A percentile compares a stretch with the other conserved stretches of the same genome.
These are phyloP conservation scores for Tenodera sinensis DNA, from an alignment of 2,888 invertebrate species.

Conservation along the genomic window DNA sequence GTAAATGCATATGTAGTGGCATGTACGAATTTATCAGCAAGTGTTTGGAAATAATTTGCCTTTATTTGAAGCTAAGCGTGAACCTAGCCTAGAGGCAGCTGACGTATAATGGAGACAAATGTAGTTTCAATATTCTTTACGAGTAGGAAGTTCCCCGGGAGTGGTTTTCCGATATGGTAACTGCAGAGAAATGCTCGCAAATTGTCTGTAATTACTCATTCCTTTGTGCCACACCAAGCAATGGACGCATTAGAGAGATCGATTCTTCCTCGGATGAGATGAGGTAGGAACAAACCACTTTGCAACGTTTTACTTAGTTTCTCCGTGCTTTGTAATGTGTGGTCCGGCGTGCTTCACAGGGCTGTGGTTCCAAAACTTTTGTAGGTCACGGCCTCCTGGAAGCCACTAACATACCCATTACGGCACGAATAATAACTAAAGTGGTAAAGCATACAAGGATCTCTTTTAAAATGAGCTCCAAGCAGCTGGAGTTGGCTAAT, in stretches of 20 bases:
- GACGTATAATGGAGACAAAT: background rate
- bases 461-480: background rate
- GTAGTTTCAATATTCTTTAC: background rate
- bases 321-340: background rate
- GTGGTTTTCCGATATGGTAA: background rate
- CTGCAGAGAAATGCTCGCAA: background rate
- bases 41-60: background rate
- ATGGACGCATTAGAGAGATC: background rate
- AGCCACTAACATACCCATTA: background rate
- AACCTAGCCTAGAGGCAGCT: background rate
- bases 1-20: too few species aligned
- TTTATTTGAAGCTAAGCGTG: background rate
- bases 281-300: background rate
- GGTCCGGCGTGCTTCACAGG: background rate
- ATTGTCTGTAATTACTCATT: background rate
- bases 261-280: background rate
- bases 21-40: background rate
- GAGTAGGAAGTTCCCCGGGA: background rate
- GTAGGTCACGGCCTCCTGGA: background rate
- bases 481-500: too few species aligned
- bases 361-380: background rate
- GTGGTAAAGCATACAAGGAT: too few species aligned
- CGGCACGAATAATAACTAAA: background rate
- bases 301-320: background rate
- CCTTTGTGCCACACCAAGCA: background rate